Evolutionary conservation across 2,797 vertebrate species (phyloP), one percentile per base, ranked within the genome.

Genomic region (Brachymystax lenok): DNA sequence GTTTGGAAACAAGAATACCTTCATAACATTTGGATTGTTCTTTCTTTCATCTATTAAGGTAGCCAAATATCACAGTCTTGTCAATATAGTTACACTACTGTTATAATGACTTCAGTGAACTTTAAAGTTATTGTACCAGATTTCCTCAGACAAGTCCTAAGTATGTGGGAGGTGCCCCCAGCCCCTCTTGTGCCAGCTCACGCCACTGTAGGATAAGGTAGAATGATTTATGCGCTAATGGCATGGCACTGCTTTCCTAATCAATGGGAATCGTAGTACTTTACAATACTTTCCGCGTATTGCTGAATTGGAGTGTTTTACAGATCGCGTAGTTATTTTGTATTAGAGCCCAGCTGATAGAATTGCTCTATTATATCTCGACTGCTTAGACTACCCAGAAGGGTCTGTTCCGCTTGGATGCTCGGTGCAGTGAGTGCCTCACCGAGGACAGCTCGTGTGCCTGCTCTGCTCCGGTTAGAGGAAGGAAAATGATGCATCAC

Each of bases 361-460:
- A 87, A 87, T 83, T 88, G 89, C 79, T 85, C 88, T 85, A 89
- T 91, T 88, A 90, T 88, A 88, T 85, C 86, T 85, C 85, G 87
- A 89, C 90, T 86, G 87, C 92, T 91, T 72, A 88, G 93, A 90
- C 88, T 89, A 88, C 90, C 91, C 90, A 74, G 78, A 90, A 86
- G 80, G 89, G 93, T 92, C 85, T 85, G 92, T 94, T 95, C 93
- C 92, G 94, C 95, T 94, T 94, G 89, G 90, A 90, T 94, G 94
- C 92, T 87, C 85, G 86, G 10, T 73, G 70, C 85, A 84, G 86
- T 75, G 88, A 87, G 89, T 88, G 81, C 77, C 91, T 90, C 73
- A 73, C 76, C 63, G 77, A 73, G 66, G 54, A 84, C 87, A 83
- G 81, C 79, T 35, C 80, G n/a, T 77, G 75, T 79, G 84, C 69